A percentile compares a stretch with the other conserved stretches of the same genome.
These are phyloP conservation scores for Muraenolepis orangiensis DNA, from an alignment of 2,797 vertebrate genomes.

Conservation along the genomic window DNA sequence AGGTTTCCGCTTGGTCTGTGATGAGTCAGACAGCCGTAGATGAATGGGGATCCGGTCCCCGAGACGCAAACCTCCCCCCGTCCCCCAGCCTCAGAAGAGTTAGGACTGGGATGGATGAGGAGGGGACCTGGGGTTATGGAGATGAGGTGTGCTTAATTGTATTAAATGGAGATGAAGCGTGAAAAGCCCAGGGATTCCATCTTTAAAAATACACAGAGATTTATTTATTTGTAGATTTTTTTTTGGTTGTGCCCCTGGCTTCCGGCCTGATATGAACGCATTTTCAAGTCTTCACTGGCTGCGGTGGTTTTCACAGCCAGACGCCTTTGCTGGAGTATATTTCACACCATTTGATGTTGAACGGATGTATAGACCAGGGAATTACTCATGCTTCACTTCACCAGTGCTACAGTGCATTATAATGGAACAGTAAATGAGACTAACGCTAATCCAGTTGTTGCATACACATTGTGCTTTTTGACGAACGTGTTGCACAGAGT, in stretches of 20 bases:
- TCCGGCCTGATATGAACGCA: background rate
- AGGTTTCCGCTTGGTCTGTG: constrained; percentile 48
- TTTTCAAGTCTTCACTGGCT: background rate
- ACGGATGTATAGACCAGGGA: background rate
- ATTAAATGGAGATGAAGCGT: constrained; percentile 31
- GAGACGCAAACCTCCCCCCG: constrained; percentile 39
- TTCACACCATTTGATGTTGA: constrained; percentile 8
- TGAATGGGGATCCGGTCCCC: constrained; percentile 41
- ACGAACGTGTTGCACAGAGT: background rate
- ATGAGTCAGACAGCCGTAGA: constrained; percentile 53
- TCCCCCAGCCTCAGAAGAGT: constrained; percentile 37
- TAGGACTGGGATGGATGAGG: background rate
- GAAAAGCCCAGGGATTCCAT: constrained; percentile 32
- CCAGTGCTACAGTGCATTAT: background rate
- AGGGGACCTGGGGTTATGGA: constrained; percentile 43
- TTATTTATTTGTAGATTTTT: constrained; percentile 7
- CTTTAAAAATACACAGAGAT: constrained; percentile 3
- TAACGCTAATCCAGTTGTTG: background rate
- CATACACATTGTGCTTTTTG: background rate
- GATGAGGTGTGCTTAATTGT: constrained; percentile 60
- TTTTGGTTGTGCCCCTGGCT: background rate
- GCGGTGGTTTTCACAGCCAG: background rate
- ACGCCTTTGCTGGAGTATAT: background rate
- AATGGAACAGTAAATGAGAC: background rate
- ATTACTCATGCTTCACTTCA: background rate